phyloP scores from a whole-genome alignment of 2,888 invertebrate genomes.

The Drosophila multiciliata region DNA sequence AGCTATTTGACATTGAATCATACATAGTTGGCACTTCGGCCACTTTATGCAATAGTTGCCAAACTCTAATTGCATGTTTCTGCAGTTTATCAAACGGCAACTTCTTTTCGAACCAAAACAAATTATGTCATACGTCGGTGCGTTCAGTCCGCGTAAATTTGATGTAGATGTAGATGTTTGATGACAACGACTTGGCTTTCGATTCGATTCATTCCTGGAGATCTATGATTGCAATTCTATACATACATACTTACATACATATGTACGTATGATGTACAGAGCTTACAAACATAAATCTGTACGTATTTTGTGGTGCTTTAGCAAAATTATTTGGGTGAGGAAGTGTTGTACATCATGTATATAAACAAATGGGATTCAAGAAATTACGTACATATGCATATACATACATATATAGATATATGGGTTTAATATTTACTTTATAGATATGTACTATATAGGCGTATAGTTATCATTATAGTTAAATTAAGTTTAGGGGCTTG shows the following conservation, averaged over 20 bases:
- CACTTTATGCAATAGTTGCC: neutral
- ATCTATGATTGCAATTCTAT: neutral
- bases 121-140: constrained; percentile 13
- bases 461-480: constrained; percentile 47
- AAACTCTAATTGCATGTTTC: neutral
- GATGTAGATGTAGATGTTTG: neutral
- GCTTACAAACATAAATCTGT: neutral
- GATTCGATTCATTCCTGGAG: neutral
- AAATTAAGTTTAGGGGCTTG: constrained; percentile 42
- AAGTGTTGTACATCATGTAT: constrained; percentile 27
- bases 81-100: neutral
- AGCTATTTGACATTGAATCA: neutral
- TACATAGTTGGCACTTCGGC: neutral
- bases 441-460: constrained; percentile 26
- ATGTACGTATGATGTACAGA: constrained; percentile 3
- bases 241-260: neutral
- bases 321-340: neutral
- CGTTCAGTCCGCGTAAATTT: constrained; percentile 6
- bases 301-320: constrained; percentile 16
- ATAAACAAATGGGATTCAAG: constrained; percentile 42
- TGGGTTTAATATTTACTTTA: constrained; percentile 33
- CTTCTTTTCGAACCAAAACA: neutral
- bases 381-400: constrained; percentile 41
- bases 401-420: constrained; percentile 20
- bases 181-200: neutral